Conservation (phyloP, 2,113 vertebrate genomes). For the Chaetura pelagica region DNA sequence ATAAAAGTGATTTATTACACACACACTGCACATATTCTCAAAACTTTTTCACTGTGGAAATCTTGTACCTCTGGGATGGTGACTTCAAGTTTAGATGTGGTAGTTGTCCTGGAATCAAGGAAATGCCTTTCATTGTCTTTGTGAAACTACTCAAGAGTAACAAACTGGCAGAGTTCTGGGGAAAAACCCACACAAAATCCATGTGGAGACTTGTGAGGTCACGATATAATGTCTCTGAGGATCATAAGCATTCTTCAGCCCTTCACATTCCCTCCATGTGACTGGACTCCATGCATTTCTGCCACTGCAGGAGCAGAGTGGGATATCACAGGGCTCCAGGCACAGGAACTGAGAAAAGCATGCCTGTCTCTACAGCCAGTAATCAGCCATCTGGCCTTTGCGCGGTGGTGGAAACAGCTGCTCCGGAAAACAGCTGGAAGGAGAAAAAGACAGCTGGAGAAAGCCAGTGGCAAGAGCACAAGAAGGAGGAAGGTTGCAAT, state of each 20-base stretch:
- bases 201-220: neutral
- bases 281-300: neutral
- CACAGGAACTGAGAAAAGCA: neutral
- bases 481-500: neutral
- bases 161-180: neutral
- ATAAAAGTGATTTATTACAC: neutral
- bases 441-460: neutral
- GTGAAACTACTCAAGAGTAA: neutral
- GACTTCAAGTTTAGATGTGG: neutral
- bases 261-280: neutral
- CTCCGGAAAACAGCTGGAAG: slow-evolving; percentile 18
- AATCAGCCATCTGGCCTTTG: neutral
- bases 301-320: neutral
- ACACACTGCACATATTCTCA: neutral
- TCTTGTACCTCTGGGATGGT: neutral
- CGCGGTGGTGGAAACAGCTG: neutral
- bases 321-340: neutral
- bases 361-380: neutral
- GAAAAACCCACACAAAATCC: neutral
- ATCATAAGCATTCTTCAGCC: neutral
- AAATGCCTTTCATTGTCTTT: neutral
- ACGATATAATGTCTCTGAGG: neutral
- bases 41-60: neutral
- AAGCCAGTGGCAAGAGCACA: neutral
- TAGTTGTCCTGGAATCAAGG: neutral